These are phyloP conservation scores for Thalassaphorura encarpata DNA, from an alignment of 1,140 invertebrate species.

Conservation along the genomic window DNA sequence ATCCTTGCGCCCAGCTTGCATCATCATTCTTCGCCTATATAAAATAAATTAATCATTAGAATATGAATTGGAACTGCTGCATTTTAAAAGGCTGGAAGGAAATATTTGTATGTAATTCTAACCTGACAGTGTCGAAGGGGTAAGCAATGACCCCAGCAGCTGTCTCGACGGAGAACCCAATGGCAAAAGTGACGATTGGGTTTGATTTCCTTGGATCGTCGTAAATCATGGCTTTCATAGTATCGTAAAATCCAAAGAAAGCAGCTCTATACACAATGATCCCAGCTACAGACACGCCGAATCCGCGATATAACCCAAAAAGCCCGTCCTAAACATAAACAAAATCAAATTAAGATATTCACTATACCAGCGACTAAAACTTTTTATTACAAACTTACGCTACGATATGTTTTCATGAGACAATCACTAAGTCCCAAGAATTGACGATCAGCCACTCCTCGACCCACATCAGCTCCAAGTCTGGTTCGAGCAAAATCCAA, in stretches of 20 bases:
- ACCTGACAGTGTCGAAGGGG: constrained; percentile 71
- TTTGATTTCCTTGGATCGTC: constrained; percentile 1
- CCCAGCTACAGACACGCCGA: constrained; percentile 79
- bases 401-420: constrained; percentile 54
- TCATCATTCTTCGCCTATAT: constrained; percentile 74
- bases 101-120: not conserved
- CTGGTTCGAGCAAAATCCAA: constrained; percentile 57
- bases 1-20: constrained; percentile 62
- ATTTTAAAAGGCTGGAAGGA: not conserved
- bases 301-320: constrained; percentile 75
- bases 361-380: not conserved
- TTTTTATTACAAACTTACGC: not conserved
- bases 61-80: not conserved
- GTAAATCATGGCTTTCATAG: constrained; percentile 62
- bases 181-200: constrained; percentile 1
- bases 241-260: constrained; percentile 89
- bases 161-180: constrained; percentile 48
- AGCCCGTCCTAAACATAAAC: constrained; percentile 74
- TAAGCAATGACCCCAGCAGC: constrained; percentile 69
- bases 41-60: not conserved
- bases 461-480: constrained; percentile 56
- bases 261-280: constrained; percentile 80
- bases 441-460: constrained; percentile 52
- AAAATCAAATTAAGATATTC: constrained; percentile 38
- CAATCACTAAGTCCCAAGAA: constrained; percentile 76